These are phyloP conservation scores for Rhynchotus rufescens DNA, from an alignment of 2,797 vertebrate genomes.

Conservation along the genomic window DNA sequence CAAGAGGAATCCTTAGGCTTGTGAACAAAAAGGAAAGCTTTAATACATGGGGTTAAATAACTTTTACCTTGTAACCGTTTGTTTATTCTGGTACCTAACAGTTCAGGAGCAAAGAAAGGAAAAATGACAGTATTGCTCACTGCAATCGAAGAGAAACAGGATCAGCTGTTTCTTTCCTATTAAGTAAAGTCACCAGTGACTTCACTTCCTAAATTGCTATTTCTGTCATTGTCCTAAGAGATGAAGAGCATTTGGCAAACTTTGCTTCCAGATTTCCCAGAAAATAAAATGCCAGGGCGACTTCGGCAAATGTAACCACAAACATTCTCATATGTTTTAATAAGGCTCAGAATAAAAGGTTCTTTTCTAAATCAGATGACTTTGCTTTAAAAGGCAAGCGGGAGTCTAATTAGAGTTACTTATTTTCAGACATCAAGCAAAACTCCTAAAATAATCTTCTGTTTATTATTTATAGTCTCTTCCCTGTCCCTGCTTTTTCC, in stretches of 20 bases:
- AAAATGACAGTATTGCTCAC: not conserved
- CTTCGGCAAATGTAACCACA: not conserved
- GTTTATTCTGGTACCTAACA: not conserved
- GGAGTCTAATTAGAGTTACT: not conserved
- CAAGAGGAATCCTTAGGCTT: not conserved
- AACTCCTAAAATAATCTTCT: not conserved
- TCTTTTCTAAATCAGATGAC: not conserved
- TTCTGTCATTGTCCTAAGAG: not conserved
- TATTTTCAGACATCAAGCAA: not conserved
- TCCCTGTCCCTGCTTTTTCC: not conserved
- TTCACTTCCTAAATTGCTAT: constrained; percentile 1
- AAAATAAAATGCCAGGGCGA: constrained; percentile 13
- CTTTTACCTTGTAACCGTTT: not conserved
- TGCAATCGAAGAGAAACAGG: not conserved
- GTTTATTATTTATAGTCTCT: not conserved
- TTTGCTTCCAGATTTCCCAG: not conserved
- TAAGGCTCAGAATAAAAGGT: constrained; percentile 13
- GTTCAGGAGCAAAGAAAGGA: not conserved
- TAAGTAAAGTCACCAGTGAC: not conserved
- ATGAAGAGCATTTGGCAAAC: not conserved
- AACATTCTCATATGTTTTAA: constrained; percentile 25
- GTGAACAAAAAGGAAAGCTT: not conserved
- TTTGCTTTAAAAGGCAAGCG: constrained; percentile 29
- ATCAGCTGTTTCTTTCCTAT: constrained; percentile 23
- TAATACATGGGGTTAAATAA: not conserved